Evolutionary conservation across 2,888 invertebrate species (phyloP), one percentile per base, ranked within the genome.

Genomic region (Brachypterus glaber): DNA sequence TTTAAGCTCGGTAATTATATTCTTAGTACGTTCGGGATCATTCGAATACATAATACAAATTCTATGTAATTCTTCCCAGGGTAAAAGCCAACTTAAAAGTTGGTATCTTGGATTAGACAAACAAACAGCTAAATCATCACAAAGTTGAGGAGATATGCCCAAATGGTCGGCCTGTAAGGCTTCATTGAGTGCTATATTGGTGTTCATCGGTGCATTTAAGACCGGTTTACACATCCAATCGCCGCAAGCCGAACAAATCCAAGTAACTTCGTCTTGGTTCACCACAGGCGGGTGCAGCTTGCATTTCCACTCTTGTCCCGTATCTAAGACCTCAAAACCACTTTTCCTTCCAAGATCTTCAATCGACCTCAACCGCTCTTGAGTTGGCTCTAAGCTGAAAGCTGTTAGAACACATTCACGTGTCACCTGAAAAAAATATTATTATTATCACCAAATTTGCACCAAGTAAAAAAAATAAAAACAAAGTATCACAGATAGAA

Each of bases 321-420:
- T 62, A 48, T 66, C 61, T 35, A 67, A 61, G 14, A 66, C 59
- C 41, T 70, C 67, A 13, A 58, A 59, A n/a, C 72, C 72, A 44
- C 70, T 69, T 12, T 62, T 62, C 33, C 64, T 57, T 1, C 74
- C 74, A 42, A 73, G 58, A 17, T 68, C 66, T 48, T 70, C 67
- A 33, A 84, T 74, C 46, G 67, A 63, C 16, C 73, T 71, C 54
- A 76, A 73, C 61, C 76, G 74, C 8, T 63, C 63, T 21, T 68
- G 64, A 4, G 81, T 76, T 3, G 85, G 84, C 53, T 81, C 74
- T 34, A 85, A 66, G 30, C 82, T 82, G 66, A 85, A 86, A 1
- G 84, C 80, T 1, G 85, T 83, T 26, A 85, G 69, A 0, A 77
- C 65, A 54, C 83, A 84, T 64, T 85, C 85, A 48, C 77, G 70